Evolutionary conservation across 2,797 vertebrate genomes (phyloP).

Genomic region (Sebastes diploproa): DNA sequence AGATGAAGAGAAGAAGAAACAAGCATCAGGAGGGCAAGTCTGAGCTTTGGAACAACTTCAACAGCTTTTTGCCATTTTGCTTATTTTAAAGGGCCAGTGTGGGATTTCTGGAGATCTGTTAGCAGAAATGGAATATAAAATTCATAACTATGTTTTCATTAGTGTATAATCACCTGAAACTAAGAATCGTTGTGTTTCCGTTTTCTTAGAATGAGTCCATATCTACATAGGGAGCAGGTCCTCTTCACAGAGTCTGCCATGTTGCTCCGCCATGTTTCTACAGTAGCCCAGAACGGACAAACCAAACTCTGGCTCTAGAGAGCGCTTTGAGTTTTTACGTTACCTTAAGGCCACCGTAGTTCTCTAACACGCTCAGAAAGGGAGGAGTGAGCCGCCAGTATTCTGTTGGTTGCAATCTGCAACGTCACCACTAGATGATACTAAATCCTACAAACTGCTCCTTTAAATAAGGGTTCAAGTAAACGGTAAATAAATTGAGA

Average conservation of each 20-base stretch:
- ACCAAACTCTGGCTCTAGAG: accelerated
- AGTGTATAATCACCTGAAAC: neutral
- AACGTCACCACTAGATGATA: too few relatives aligned
- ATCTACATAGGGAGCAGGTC: accelerated
- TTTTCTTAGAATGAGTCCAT: neutral
- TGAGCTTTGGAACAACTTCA: neutral
- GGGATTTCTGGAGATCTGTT: neutral
- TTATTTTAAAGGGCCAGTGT: neutral
- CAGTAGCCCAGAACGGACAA: neutral
- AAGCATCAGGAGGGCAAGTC: neutral
- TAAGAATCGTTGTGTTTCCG: neutral
- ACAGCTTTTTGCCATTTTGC: neutral
- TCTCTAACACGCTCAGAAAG: accelerated
- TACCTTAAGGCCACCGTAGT: accelerated
- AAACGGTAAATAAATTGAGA: neutral
- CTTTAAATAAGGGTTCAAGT: neutral
- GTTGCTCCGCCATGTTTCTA: neutral
- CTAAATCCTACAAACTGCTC: too few relatives aligned
- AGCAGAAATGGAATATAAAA: neutral
- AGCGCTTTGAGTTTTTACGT: too few relatives aligned
- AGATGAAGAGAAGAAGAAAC: neutral
- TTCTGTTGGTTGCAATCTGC: too few relatives aligned
- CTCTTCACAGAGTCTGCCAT: accelerated
- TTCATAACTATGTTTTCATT: neutral
- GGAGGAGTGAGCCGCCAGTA: too few relatives aligned